Evolutionary conservation across 2,113 vertebrate genomes (phyloP).

Genomic region (Cyprinodon tularosa): DNA sequence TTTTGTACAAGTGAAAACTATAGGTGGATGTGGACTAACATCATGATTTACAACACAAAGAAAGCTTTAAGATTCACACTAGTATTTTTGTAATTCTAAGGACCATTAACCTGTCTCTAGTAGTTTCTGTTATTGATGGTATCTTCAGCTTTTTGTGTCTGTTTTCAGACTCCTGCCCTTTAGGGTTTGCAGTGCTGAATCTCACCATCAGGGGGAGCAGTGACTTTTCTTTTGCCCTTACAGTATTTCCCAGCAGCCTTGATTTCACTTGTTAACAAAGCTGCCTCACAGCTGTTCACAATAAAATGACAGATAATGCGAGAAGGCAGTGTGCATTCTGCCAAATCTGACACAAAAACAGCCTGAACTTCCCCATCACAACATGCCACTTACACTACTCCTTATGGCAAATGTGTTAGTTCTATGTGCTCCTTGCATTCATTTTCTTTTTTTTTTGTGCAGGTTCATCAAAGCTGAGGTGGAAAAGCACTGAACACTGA

Average conservation of each 20-base stretch:
- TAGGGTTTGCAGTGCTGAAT: constrained; percentile 41
- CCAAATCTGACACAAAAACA: not conserved
- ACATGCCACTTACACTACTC: not conserved
- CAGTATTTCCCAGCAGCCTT: constrained; percentile 7
- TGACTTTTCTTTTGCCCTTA: constrained; percentile 52
- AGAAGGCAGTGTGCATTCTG: constrained; percentile 5
- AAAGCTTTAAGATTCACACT: not conserved
- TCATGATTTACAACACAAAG: not conserved
- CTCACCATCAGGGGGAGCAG: constrained; percentile 73
- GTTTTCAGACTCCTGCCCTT: constrained; percentile 5
- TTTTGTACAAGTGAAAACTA: not conserved
- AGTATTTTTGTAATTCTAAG: not conserved
- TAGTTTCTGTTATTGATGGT: not conserved
- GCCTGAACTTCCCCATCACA: constrained; percentile 2
- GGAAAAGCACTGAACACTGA: not conserved
- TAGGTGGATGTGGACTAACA: not conserved
- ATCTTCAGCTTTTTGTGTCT: not conserved
- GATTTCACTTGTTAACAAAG: constrained; percentile 13
- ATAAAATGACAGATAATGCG: not conserved
- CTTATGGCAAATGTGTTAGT: not conserved
- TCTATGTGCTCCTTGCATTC: not conserved
- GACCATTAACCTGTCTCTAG: not conserved
- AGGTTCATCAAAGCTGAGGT: not conserved
- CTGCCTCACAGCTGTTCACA: constrained; percentile 26
- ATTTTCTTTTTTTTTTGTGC: not conserved